Evolutionary conservation across 2,888 invertebrate species (phyloP), one percentile per base, ranked within the genome.

Genomic region (Meiosimyza platycephala): DNA sequence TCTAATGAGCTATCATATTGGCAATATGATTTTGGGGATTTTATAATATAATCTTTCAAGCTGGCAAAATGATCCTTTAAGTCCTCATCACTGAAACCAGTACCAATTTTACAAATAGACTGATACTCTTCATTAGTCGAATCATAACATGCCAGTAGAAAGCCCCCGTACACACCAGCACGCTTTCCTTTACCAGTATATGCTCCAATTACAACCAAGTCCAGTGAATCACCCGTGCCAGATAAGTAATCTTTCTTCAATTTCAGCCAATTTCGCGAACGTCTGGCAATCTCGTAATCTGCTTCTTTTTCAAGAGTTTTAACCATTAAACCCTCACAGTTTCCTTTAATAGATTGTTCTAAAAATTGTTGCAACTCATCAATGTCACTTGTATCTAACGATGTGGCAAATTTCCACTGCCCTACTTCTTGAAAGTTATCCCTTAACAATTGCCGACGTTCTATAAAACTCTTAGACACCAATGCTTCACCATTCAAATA

Each of bases 251-350:
- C 99, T 85, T 99, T 99, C 87, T 99, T 99, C 72, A 99, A 87
- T 88, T 98, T 98, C 52, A 98, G 89, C 98, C 98, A 98, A 87
- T 97, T 97, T 77, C 93, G 91, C 0, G 96, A 96, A 54, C 99
- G 89, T 80, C 97, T 95, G 0, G 99, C 98, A 80, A 99, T 99
- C 89, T 99, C 99, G 87, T 99, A 99, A 0, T 95, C 94, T 0
- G 99, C 96, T 81, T 95, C 93, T 5, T 87, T 86, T 79, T 93
- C 91, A 67, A 99, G 88, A 0, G 98, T 96, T 89, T 99, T 99
- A 9, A 99, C 96, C 99, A 99, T 99, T 72, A 99, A 89, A 1
- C 99, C 99, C 89, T 99, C 99, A 88, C 99, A 99, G 84, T 97
- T 97, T 70, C 95, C 94, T 90, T 95, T 95, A 71, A 99, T 92